Base-by-base conservation (phyloP, 64 coral and sea anemone species). In the Catalaphyllia jardinei region DNA sequence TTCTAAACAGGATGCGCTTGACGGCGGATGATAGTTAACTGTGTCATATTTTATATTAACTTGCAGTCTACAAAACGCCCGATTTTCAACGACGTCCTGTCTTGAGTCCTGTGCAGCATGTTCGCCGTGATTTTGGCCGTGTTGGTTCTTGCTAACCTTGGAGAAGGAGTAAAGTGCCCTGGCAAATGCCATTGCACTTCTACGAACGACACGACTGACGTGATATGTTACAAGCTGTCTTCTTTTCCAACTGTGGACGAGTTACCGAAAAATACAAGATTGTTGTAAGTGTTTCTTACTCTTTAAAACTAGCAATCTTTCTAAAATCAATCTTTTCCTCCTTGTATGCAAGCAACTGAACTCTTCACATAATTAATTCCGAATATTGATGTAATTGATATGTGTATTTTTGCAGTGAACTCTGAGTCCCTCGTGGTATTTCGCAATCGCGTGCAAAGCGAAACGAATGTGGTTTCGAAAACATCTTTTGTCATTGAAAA, bases 231-330 rank as follows among this genome's bases (percentile, higher is more conserved):
- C 9, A 4, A 0, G 22, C 20, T 85, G 20, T 49, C 33, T 2
- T 71, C 81, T 28, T 85, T 85, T 10, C 81, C 81, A 69, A 4
- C 62, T 14, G 10, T 85, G 39, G 35, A 71, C 13, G 63, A 51
- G 69, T 51, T 85, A 4, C 81, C 81, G 18, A 51, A 22, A 1
- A 69, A 85, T 17, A 80, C 78, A 80, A 61, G 27, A 15, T 31
- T 10, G 14, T 14, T 80, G 78, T 80, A 30, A 80, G 65, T 69
- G 65, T 29, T 69, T 67, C 6, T 67, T 25, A 2, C 22, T 69
- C 11, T 69, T 69, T 69, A 10, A n/a, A 27, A 4, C 10, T 9
- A 24, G 10, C 65, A 6, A n/a, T 24, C 22, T 4, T 5, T 69
- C 10, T n/a, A 10, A 69, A 69, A n/a, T 69, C 0, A 25, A 69